Conservation (phyloP, 2,888 invertebrate genomes). For the Caenorhabditis doughertyi region DNA sequence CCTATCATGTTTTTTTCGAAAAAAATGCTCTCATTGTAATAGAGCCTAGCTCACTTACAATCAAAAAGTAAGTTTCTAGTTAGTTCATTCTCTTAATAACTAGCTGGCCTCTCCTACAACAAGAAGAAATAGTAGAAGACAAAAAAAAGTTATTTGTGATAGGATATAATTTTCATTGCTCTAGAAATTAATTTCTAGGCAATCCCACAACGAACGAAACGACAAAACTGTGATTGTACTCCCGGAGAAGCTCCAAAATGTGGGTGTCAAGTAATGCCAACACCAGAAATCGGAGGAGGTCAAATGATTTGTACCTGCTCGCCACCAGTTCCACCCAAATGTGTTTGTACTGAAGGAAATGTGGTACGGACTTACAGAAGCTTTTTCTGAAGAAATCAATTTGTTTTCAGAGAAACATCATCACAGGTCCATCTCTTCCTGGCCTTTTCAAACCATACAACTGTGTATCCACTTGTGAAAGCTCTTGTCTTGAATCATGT, state of each 20-base stretch:
- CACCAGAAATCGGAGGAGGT: constrained; percentile 51
- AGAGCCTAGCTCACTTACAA: too few species aligned
- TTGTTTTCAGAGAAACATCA: constrained; percentile 44
- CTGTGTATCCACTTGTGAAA: constrained; percentile 64
- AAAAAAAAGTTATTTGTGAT: too few species aligned
- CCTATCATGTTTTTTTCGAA: too few species aligned
- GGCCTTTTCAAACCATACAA: constrained; percentile 44
- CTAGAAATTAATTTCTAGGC: constrained; percentile 20
- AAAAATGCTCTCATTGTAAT: too few species aligned
- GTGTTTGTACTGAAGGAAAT: constrained; percentile 63
- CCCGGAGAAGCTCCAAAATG: constrained; percentile 69
- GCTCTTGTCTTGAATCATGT: constrained; percentile 64
- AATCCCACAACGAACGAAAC: constrained; percentile 53
- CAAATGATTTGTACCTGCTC: constrained; percentile 71
- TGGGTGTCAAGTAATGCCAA: constrained; percentile 66
- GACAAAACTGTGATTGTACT: constrained; percentile 67
- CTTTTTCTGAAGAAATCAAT: neutral
- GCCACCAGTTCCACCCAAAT: constrained; percentile 67
- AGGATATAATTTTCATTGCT: too few species aligned
- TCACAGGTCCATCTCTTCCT: constrained; percentile 44
- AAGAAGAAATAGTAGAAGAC: too few species aligned
- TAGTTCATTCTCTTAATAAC: too few species aligned
- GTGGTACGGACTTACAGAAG: constrained; percentile 39
- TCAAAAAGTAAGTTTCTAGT: too few species aligned
- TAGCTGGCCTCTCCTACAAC: too few species aligned